Base-by-base conservation (phyloP, 2,888 invertebrate genomes). In the Spisula subtruncata region DNA sequence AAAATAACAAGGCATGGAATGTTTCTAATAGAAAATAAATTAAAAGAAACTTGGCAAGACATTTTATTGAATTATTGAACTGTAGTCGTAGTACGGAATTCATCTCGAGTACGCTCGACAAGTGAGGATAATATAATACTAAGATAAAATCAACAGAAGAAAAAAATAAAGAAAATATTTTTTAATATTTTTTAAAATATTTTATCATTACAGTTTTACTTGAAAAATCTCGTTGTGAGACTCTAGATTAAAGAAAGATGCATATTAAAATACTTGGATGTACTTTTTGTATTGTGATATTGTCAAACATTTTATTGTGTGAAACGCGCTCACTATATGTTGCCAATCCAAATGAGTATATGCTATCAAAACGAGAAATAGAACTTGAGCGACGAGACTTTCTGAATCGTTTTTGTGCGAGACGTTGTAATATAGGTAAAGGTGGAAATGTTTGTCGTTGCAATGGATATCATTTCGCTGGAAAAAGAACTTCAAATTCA, bases 391-490 rank as follows among this genome's bases (percentile, higher is more conserved):
- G 91, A 60, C 86, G 92, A 18, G 83, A 85, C n/a, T 92, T 93
- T 81, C 83, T 94, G 32, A 88, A 93, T 86, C 89, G 87, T 54
- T 94, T 94, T 83, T 94, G 94, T 89, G 92, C 89, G 29, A 80
- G 87, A 48, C 90, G 92, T 41, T 94, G 94, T 87, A 92, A 93
- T 81, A 85, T 90, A 41, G 96, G 96, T n/a, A 90, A 92, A 35
- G 96, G 96, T 0, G 96, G 96, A 4, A 95, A 95, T 90, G 89
- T 96, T 18, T 96, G 96, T 85, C 92, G 92, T 87, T 96, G 96
- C 86, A 96, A 94, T 90, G 96, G 95, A 48, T 95, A 95, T 83
- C 96, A 96, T 89, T 96, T 96, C 86, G 95, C 96, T 25, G 96
- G 96, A 0, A 96, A 96, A 92, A 85, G 94, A 60, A 85, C 85